Evolutionary conservation across 37 sponge, comb jelly and placozoan species (phyloP).

Genomic region (Spongilla lacustris): DNA sequence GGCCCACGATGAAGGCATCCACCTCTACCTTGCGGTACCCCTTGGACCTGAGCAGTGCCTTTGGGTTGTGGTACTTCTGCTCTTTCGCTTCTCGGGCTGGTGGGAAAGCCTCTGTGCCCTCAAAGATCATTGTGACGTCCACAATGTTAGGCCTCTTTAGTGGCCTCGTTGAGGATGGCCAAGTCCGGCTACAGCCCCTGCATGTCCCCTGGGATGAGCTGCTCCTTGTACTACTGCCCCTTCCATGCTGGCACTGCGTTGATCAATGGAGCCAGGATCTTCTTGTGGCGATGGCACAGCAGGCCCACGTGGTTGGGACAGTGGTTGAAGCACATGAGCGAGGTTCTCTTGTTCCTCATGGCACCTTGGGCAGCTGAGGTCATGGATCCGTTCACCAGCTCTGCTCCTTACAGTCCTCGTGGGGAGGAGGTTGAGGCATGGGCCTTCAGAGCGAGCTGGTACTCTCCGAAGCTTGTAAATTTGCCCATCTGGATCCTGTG

Average conservation of each 20-base stretch:
- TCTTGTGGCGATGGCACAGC: background rate
- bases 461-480: conserved; percentile 19
- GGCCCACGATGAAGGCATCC: background rate
- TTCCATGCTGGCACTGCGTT: background rate
- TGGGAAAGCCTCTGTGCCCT: background rate
- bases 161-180: background rate
- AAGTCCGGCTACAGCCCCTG: background rate
- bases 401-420: conserved; percentile 24
- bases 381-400: background rate
- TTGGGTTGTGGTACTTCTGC: background rate
- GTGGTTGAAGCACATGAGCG: background rate
- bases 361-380: conserved; percentile 9
- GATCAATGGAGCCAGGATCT: background rate
- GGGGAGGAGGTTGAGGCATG: conserved; percentile 41
- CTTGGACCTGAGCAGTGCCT: background rate
- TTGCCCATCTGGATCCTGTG: conserved; percentile 36
- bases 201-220: conserved; percentile 4
- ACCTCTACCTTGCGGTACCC: background rate
- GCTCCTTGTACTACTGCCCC: background rate
- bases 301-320: background rate
- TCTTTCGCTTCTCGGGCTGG: background rate
- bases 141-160: conserved; percentile 11
- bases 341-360: background rate
- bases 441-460: conserved; percentile 38
- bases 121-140: conserved; percentile 18